Conservation (phyloP, 2,797 vertebrate species). For the Bovichtus variegatus region DNA sequence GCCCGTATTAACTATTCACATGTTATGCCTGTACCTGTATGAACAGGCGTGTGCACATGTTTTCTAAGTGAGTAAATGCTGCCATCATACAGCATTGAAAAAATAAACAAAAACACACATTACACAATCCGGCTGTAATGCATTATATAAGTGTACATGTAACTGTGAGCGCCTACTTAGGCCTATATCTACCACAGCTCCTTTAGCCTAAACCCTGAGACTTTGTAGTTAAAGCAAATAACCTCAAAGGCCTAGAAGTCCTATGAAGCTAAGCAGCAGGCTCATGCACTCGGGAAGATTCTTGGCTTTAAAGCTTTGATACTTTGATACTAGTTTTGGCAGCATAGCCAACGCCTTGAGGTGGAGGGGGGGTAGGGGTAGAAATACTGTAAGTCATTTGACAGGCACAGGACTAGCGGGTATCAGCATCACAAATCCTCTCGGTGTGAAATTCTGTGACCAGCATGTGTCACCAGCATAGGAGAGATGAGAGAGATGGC, state of each 20-base stretch:
- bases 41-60: neutral
- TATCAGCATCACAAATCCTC: constrained; percentile 74
- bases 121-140: neutral
- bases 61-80: constrained; percentile 8
- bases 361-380: constrained; percentile 28
- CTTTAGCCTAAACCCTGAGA: constrained; percentile 6
- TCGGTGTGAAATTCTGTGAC: constrained; percentile 63
- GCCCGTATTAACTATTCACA: constrained; percentile 10
- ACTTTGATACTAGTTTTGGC: constrained; percentile 72
- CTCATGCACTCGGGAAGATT: constrained; percentile 50
- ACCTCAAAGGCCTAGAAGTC: constrained; percentile 45
- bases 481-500: constrained; percentile 58
- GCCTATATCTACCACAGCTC: neutral
- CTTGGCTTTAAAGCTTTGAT: constrained; percentile 63
- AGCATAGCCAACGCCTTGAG: constrained; percentile 46
- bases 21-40: constrained; percentile 4
- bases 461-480: constrained; percentile 61
- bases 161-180: constrained; percentile 10
- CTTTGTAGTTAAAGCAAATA: constrained; percentile 26
- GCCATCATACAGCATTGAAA: neutral
- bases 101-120: neutral
- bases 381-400: constrained; percentile 63
- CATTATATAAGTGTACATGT: neutral
- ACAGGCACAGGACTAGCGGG: constrained; percentile 68
- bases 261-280: constrained; percentile 49